phyloP scores from a whole-genome alignment of 2,113 vertebrate genomes.

The Addax nasomaculatus region DNA sequence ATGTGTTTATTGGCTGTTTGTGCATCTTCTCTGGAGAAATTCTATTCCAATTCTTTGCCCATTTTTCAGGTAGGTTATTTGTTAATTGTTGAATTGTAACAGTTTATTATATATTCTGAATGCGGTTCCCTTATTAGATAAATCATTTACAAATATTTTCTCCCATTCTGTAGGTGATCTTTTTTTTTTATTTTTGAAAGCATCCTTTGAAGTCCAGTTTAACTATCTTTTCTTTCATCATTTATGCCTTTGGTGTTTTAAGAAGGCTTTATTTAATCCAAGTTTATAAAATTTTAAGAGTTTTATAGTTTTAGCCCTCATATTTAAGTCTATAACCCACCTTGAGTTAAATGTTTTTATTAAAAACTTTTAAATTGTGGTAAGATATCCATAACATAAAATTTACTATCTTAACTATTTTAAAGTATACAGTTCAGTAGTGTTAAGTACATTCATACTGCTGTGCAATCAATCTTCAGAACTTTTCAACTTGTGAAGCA shows the following conservation, averaged over 20 bases:
- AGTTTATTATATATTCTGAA: not conserved
- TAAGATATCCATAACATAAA: constrained; percentile 10
- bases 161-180: not conserved
- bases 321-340: not conserved
- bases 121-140: not conserved
- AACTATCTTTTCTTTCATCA: not conserved
- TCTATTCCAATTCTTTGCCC: not conserved
- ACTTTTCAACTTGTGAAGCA: constrained; percentile 2
- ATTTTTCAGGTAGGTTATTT: not conserved
- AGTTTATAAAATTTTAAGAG: not conserved
- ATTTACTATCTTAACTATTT: not conserved
- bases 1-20: not conserved
- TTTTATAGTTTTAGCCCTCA: not conserved
- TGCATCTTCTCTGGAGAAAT: not conserved
- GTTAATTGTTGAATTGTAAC: not conserved
- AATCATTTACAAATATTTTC: not conserved
- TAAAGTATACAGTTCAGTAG: not conserved
- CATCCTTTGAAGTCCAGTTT: not conserved
- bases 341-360: not conserved
- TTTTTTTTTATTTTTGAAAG: not conserved
- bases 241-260: not conserved
- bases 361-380: not conserved
- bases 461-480: not conserved
- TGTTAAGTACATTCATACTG: not conserved
- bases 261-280: not conserved